A percentile compares a stretch with the other conserved stretches of the same genome.
Conservation (phyloP, 1,140 invertebrate species). For the Aphidius gifuensis region DNA sequence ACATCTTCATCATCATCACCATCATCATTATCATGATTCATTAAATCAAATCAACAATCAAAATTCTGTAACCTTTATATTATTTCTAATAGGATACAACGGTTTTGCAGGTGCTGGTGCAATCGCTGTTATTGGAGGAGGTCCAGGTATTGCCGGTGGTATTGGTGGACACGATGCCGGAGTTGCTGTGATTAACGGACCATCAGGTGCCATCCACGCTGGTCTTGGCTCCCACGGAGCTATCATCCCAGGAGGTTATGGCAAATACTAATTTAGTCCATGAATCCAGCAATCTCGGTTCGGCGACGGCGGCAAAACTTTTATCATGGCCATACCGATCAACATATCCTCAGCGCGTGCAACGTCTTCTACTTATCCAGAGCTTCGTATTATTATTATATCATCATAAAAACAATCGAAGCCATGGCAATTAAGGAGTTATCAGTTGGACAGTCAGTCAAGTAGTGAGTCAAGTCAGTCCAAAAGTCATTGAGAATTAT, state of each 20-base stretch:
- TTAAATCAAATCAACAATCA: neutral
- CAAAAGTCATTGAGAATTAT: neutral
- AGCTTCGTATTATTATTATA: conserved; percentile 33
- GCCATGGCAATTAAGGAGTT: conserved; percentile 36
- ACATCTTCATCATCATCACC: too few relatives aligned
- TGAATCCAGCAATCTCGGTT: conserved; percentile 55
- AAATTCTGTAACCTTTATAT: neutral
- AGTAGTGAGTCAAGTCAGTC: conserved; percentile 27
- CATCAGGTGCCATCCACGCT: conserved; percentile 55
- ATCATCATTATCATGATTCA: neutral
- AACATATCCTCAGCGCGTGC: conserved; percentile 48
- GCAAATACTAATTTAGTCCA: conserved; percentile 50
- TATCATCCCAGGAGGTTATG: conserved; percentile 50
- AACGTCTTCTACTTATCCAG: conserved; percentile 46
- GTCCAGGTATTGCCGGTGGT: conserved; percentile 47
- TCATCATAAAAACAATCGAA: conserved; percentile 35
- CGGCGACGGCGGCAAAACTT: conserved; percentile 54
- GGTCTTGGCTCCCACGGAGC: conserved; percentile 55
- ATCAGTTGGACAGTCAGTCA: conserved; percentile 30
- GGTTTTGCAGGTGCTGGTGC: conserved; percentile 40
- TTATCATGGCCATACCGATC: conserved; percentile 52
- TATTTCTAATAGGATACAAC: too few relatives aligned
- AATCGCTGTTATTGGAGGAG: conserved; percentile 53
- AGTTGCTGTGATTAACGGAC: conserved; percentile 56
- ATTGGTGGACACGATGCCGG: conserved; percentile 54